Conservation (phyloP, 2,113 vertebrate genomes). For the Parotia lawesii region DNA sequence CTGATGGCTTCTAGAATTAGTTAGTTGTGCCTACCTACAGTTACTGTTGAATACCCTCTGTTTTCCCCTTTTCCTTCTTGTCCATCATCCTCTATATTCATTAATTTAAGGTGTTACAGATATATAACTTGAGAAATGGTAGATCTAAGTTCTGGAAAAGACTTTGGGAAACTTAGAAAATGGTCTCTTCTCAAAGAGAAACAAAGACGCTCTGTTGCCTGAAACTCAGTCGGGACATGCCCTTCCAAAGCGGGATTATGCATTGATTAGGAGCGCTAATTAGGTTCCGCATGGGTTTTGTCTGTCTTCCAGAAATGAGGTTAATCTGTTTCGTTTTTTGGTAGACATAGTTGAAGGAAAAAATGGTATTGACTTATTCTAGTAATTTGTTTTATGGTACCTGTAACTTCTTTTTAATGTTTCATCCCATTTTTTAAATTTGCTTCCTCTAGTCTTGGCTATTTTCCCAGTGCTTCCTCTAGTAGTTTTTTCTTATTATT, state of each 20-base stretch:
- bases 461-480: background rate
- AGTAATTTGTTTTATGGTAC: background rate
- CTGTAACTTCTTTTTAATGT: background rate
- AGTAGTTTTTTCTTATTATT: background rate
- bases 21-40: background rate
- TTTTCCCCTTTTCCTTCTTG: background rate
- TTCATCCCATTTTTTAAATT: background rate
- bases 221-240: background rate
- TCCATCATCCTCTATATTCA: background rate
- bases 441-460: background rate
- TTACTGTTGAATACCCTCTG: background rate
- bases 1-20: background rate
- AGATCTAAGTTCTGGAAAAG: background rate
- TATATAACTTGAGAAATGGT: background rate
- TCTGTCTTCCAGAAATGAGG: background rate
- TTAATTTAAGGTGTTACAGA: background rate
- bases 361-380: background rate
- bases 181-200: background rate
- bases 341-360: background rate
- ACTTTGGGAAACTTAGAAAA: background rate
- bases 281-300: background rate
- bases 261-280: background rate
- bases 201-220: background rate
- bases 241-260: background rate
- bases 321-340: background rate